Evolutionary conservation across 2,888 invertebrate species (phyloP), one percentile per base, ranked within the genome.

Genomic region (Syritta pipiens): DNA sequence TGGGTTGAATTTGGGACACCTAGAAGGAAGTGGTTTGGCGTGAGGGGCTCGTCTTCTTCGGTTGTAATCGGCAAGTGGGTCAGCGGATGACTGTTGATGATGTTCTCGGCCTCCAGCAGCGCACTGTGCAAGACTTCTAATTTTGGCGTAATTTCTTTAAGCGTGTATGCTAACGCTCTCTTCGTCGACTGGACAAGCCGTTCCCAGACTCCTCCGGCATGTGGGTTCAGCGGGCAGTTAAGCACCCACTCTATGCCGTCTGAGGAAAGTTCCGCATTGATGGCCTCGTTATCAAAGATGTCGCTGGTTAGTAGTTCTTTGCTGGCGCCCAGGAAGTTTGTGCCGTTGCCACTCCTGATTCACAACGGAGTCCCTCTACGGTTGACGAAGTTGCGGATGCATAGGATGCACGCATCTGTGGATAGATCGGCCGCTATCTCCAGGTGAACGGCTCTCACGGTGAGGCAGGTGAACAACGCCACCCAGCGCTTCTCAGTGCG

Each of bases 361-460:
- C 40, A 37, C n/a, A 17, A 1, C 5, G 57, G 49, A 6, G 26
- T 53, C 1, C 65, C 81, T 9, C 81, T 32, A 1, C 59, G 53
- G 51, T 77, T 81, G 20, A 81, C 44, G 37, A 69, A 79, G 48
- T 79, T 75, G 26, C 69, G 40, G 4, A 82, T 22, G 44, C 81
- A 81, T 30, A 81, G 37, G 9, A 77, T 37, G 17, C 49, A 76
- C 9, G 76, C 44, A 53, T 72, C 67, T 20, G 67, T 72, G 7
- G 44, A 62, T 26, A 72, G 24, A 30, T 40, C 37, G 1, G 49
- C 35, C 10, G 59, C 74, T 6, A 53, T 1, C 22, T 81, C 74
- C 2, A 81, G 44, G 32, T 76, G 69, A 12, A 69, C 42, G 9
- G 77, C 77, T 26, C 77, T 55, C 2, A 57, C 28, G 0, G 65